Conservation (phyloP, 2,113 vertebrate genomes). For the Psophia crepitans region DNA sequence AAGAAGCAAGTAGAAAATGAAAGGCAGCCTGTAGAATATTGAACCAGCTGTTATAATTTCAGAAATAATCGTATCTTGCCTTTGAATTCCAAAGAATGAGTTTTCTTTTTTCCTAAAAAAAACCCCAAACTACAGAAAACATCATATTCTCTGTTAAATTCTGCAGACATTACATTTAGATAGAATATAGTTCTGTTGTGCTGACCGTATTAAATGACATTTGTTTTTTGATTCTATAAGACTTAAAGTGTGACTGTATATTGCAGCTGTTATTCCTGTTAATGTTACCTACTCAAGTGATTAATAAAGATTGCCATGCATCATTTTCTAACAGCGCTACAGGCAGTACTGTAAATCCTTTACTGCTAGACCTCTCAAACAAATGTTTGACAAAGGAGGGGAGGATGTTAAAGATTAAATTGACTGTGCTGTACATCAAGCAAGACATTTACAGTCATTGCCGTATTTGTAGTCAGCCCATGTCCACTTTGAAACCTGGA, state of each 20-base stretch:
- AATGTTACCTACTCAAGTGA: background rate
- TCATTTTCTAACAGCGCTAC: slow-evolving; percentile 16
- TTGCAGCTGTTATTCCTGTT: background rate
- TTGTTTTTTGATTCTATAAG: background rate
- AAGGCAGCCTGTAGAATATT: background rate
- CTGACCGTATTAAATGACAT: background rate
- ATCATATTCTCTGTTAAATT: background rate
- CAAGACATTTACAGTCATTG: slow-evolving; percentile 28
- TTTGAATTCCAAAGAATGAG: background rate
- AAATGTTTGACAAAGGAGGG: slow-evolving; percentile 38
- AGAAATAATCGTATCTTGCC: background rate
- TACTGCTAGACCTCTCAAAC: slow-evolving; percentile 16
- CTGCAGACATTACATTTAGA: background rate
- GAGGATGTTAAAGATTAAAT: slow-evolving; percentile 29
- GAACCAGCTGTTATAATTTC: background rate
- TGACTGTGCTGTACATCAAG: slow-evolving; percentile 13
- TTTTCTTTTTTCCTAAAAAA: background rate
- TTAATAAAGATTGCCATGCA: slow-evolving; percentile 25
- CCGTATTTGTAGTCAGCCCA: slow-evolving; percentile 16
- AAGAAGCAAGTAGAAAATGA: background rate
- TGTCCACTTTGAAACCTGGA: slow-evolving; percentile 36
- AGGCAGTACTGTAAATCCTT: background rate
- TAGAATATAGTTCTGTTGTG: background rate
- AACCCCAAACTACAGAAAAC: background rate
- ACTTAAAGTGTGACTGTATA: background rate